These are phyloP conservation scores for Sinodicranocentrus sp. DNA, from an alignment of 2,888 invertebrate genomes.

Conservation along the genomic window DNA sequence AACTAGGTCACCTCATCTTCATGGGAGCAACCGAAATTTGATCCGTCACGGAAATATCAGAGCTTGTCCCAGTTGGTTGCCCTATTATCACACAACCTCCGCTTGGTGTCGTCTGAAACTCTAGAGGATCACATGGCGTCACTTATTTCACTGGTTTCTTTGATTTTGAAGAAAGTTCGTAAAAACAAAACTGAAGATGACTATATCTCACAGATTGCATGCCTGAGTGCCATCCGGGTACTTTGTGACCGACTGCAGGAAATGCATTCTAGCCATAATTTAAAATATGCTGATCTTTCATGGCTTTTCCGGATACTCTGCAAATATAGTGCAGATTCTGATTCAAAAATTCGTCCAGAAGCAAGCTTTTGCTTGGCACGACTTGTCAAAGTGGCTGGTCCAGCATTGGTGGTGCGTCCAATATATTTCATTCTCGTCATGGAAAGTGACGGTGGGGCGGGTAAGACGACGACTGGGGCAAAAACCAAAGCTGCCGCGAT, in stretches of 20 bases:
- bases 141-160: slow-evolving; percentile 51
- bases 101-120: slow-evolving; percentile 55
- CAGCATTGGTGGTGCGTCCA: slow-evolving; percentile 69
- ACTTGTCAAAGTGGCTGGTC: slow-evolving; percentile 73
- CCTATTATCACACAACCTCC: slow-evolving; percentile 55
- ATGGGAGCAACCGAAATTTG: background rate
- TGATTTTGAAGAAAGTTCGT: slow-evolving; percentile 38
- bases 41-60: slow-evolving; percentile 36
- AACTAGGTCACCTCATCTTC: background rate
- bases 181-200: slow-evolving; percentile 58
- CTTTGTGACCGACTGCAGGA: slow-evolving; percentile 58
- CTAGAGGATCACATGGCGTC: slow-evolving; percentile 60
- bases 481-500: slow-evolving; percentile 80
- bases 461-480: slow-evolving; percentile 67
- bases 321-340: slow-evolving; percentile 70
- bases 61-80: slow-evolving; percentile 55
- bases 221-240: slow-evolving; percentile 57
- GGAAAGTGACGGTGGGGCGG: slow-evolving; percentile 54
- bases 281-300: slow-evolving; percentile 69
- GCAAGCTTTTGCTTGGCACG: slow-evolving; percentile 72
- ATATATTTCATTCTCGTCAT: slow-evolving; percentile 71
- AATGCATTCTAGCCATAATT: slow-evolving; percentile 46
- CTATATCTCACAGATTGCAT: slow-evolving; percentile 43
- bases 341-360: slow-evolving; percentile 71
- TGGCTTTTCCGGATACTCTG: slow-evolving; percentile 72